Conservation (phyloP, 2,113 vertebrate species). For the Heterocephalus glaber region DNA sequence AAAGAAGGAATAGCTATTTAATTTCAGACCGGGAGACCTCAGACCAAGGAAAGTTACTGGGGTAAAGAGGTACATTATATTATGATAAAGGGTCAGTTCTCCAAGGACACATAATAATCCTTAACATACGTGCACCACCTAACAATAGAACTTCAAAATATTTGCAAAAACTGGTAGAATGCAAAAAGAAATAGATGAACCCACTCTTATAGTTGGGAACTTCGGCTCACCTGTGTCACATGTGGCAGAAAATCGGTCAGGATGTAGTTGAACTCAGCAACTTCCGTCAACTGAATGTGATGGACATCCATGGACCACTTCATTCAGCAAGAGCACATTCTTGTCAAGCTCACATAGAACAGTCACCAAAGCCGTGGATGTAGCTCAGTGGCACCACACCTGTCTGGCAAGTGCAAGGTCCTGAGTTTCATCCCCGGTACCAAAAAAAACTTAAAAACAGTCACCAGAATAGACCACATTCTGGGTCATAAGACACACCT, state of each 20-base stretch:
- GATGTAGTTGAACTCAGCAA: not conserved
- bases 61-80: not conserved
- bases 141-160: not conserved
- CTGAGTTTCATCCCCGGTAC: no score
- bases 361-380: not conserved
- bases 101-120: not conserved
- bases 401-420: no score
- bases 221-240: not conserved
- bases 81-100: not conserved
- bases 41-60: not conserved
- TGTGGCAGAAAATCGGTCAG: not conserved
- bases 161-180: not conserved
- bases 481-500: not conserved
- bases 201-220: not conserved
- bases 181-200: not conserved
- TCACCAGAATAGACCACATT: no score
- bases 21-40: not conserved
- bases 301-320: not conserved
- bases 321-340: not conserved
- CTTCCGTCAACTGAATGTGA: not conserved
- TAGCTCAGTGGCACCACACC: no score
- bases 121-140: no score
- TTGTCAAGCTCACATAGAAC: no score
- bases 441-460: no score
- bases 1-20: not conserved